A percentile compares a stretch with the other conserved stretches of the same genome.
These are phyloP conservation scores for Arothron firmamentum DNA, from an alignment of 2,113 vertebrate genomes.

Conservation along the genomic window DNA sequence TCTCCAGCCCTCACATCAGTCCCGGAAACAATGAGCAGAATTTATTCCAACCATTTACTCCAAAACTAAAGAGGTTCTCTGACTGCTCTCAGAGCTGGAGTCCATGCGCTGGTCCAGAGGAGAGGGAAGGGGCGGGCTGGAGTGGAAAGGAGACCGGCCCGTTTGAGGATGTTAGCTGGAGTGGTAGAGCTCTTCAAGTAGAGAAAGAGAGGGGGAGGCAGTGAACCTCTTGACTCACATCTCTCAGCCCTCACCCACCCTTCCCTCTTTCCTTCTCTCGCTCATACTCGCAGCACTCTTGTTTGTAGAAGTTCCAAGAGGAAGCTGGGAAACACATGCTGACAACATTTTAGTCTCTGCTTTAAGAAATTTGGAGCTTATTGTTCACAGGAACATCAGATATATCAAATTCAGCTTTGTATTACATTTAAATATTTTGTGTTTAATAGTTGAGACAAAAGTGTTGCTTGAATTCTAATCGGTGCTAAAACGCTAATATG, in stretches of 20 bases:
- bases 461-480: too few species aligned
- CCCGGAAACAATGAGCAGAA: conserved; percentile 58
- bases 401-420: too few species aligned
- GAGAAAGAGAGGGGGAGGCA: conserved; percentile 33
- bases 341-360: not conserved
- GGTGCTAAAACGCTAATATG: too few species aligned
- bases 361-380: not conserved
- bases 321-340: conserved; percentile 45
- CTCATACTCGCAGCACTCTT: conserved; percentile 37
- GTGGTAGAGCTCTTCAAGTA: conserved; percentile 63
- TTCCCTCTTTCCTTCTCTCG: conserved; percentile 46
- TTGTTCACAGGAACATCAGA: conserved; percentile 1
- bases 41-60: conserved; percentile 52
- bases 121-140: conserved; percentile 35
- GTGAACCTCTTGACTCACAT: conserved; percentile 27
- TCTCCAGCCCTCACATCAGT: conserved; percentile 45
- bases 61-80: conserved; percentile 43
- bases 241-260: conserved; percentile 52
- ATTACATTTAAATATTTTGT: too few species aligned
- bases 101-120: conserved; percentile 43
- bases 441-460: too few species aligned
- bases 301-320: conserved; percentile 52
- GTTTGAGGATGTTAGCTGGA: conserved; percentile 57
- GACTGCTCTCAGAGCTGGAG: conserved; percentile 37
- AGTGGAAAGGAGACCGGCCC: conserved; percentile 39